Conservation (phyloP, 2,888 invertebrate genomes). For the Pandemis heparana region DNA sequence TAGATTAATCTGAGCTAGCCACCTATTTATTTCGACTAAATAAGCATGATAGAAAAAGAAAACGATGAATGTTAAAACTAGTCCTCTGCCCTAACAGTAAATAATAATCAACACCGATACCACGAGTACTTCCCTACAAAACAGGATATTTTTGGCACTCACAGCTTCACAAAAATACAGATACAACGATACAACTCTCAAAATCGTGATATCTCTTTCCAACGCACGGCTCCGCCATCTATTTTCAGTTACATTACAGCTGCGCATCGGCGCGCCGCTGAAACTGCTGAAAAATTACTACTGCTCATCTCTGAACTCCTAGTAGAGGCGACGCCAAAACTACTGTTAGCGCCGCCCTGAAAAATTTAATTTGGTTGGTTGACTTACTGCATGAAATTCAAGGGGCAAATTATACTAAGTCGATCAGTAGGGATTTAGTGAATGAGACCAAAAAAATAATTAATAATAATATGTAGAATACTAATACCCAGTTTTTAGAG, state of each 20-base stretch:
- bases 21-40: no score
- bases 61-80: no score
- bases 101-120: neutral
- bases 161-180: neutral
- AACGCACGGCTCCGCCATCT: constrained; percentile 48
- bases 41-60: no score
- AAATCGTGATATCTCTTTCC: constrained; percentile 30
- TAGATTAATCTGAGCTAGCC: no score
- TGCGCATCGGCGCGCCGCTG: constrained; percentile 38
- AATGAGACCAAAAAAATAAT: no score
- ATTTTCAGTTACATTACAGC: constrained; percentile 49
- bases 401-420: no score
- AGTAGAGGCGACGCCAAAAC: constrained; percentile 71
- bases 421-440: constrained; percentile 1
- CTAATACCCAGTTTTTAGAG: no score
- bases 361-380: constrained; percentile 46
- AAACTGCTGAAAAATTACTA: constrained; percentile 64
- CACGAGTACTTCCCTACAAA: neutral
- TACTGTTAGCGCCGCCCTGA: constrained; percentile 71
- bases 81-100: neutral
- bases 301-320: constrained; percentile 61
- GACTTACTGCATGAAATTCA: constrained; percentile 35
- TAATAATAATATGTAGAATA: no score
- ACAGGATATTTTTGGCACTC: constrained; percentile 3
- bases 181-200: neutral